A percentile compares a stretch with the other conserved stretches of the same genome.
Evolutionary conservation across 2,888 invertebrate species (phyloP).

Genomic region (Sminthurinus aureus): DNA sequence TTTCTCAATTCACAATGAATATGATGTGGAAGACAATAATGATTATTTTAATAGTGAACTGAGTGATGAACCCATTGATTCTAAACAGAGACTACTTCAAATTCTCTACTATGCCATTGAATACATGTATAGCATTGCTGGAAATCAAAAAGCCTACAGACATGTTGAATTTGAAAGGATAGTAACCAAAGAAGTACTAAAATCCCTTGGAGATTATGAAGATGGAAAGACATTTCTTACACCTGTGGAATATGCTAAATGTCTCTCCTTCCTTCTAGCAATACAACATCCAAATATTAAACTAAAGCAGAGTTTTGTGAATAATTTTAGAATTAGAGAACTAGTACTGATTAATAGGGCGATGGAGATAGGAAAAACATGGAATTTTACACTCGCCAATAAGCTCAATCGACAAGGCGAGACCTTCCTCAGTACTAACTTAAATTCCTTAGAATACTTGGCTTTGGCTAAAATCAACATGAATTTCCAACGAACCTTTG

Average conservation of each 20-base stretch:
- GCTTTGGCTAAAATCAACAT: too few relatives aligned
- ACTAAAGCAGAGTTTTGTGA: not conserved
- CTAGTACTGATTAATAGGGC: not conserved
- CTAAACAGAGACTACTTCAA: not conserved
- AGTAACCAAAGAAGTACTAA: not conserved
- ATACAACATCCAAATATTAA: not conserved
- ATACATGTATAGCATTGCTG: not conserved
- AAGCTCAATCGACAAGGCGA: too few relatives aligned
- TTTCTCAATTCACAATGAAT: not conserved
- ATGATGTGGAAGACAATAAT: not conserved
- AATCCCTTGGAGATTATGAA: not conserved
- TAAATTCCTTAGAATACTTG: too few relatives aligned
- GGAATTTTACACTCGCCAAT: too few relatives aligned
- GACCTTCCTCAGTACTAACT: too few relatives aligned
- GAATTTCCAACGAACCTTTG: too few relatives aligned
- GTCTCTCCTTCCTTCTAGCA: not conserved
- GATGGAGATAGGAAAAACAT: not conserved
- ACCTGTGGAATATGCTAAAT: constrained; percentile 1
- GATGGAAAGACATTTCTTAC: not conserved
- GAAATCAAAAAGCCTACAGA: not conserved
- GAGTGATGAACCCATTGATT: not conserved
- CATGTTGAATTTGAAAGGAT: constrained; percentile 8
- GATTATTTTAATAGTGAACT: not conserved
- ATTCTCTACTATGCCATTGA: not conserved
- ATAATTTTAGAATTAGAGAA: not conserved